Base-by-base conservation (phyloP, 1,140 invertebrate species). In the Nymphalis io region DNA sequence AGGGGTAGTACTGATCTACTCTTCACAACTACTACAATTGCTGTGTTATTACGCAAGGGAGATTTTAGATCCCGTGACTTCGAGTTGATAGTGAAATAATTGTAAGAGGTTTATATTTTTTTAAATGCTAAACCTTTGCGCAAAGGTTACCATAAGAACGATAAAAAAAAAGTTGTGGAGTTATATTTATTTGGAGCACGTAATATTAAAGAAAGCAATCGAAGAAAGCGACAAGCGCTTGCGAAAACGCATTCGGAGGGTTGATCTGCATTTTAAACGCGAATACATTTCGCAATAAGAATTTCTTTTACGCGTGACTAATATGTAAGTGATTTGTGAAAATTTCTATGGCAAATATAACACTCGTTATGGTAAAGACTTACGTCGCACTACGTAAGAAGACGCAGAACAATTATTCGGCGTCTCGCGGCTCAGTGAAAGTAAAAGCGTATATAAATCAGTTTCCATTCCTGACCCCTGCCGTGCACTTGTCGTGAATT, bases 391-490 rank as follows among this genome's bases (percentile, higher is more conserved):
- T 60, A 64, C 68, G 62, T 64, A 68, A 73, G 51, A 77, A 61
- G 62, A 77, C 59, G 75, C 73, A 58, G 70, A 79, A 64, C 73
- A 40, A 55, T 63, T 21, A 65, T 13, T 23, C 44, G 39, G 58
- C 27, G 40, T 42, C 75, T 51, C 60, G 62, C 67, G 67, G 77
- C 77, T 75, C 61, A 74, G 83, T 82, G 84, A 87, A 87, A 87
- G 84, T 83, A 76, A 85, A 66, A 85, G 81, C 78, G 76, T 82
- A 77, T 78, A 87, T 80, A 83, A 85, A 84, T 68, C 66, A 71
- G 70, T 74, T 68, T 65, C 67, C 57, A 79, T 57, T 48, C 38
- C 15, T 79, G 83, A 85, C 82, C 82, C 75, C 76, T 73, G 74
- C 44, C 68, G 78, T 55, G 70, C 75, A 81, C 77, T 81, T 79